Evolutionary conservation across 2,113 vertebrate genomes (phyloP).

Genomic region (Syngnathus floridae): DNA sequence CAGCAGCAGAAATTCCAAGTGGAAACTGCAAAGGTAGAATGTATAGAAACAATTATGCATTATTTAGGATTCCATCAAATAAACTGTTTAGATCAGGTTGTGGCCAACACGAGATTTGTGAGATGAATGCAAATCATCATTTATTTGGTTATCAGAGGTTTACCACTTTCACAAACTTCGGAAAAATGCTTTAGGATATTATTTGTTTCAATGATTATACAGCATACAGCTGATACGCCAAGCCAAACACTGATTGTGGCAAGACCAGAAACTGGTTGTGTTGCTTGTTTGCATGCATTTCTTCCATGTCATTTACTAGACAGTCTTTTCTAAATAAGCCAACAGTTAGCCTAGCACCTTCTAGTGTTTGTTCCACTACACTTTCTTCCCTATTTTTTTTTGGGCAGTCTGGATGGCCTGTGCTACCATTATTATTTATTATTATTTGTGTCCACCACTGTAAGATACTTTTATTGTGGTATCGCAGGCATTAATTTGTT

Average conservation of each 20-base stretch:
- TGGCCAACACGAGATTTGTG: background rate
- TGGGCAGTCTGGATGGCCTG: no score
- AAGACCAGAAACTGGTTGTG: background rate
- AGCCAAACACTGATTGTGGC: background rate
- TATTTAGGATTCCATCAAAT: background rate
- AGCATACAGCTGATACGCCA: no score
- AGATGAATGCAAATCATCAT: no score
- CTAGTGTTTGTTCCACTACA: background rate
- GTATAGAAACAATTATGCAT: background rate
- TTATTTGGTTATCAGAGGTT: no score
- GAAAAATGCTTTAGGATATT: no score
- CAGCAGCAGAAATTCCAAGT: slow-evolving; percentile 78
- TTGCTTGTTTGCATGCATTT: background rate
- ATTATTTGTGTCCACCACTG: background rate
- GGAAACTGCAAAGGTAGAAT: slow-evolving; percentile 67
- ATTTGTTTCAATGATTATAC: no score
- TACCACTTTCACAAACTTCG: no score
- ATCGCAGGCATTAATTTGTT: background rate
- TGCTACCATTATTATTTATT: no score
- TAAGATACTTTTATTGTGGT: background rate
- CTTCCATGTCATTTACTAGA: background rate
- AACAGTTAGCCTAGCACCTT: background rate
- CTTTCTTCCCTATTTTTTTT: no score
- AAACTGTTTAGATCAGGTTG: background rate
- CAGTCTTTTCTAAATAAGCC: background rate